Evolutionary conservation across 2,888 invertebrate species (phyloP), one percentile per base, ranked within the genome.

Genomic region (Caenorhabditis sp.): DNA sequence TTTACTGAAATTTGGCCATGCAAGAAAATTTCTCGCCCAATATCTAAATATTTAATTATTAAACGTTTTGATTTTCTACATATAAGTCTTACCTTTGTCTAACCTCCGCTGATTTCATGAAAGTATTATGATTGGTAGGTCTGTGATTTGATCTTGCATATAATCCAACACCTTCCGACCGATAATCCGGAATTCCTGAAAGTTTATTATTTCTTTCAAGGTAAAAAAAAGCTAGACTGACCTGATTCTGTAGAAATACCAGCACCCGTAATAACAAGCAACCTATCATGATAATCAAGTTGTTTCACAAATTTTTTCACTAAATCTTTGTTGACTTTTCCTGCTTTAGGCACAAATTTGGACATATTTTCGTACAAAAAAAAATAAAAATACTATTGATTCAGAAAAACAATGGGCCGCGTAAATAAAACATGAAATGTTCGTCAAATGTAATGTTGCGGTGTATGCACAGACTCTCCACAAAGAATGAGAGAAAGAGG

Each of bases 11-110:
- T 91, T 81, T 1, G 90, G 90, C 97, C 97, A 97, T 0, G 94
- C 97, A 14, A 95, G 91, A 89, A 92, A 97, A 89, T 97, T 97
- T 78, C 97, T 91, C 0, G 97, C 95, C 97, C 97, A 97, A 88
- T 95, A 97, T 63, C 95, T 80, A n/a, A n/a, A n/a, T n/a, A n/a
- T n/a, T n/a, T n/a, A n/a, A n/a, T n/a, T n/a, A n/a, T n/a, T n/a
- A 36, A 60, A 59, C 59, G 20, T 20, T 14, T 17, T 17, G 5
- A 31, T 31, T 31, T 31, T 31, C 31, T 31, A 31, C 10, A 10
- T 31, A n/a, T n/a, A n/a, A n/a, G 1, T 4, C 7, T 14, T 21
- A 83, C 84, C 83, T 69, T 57, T 74, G 63, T 31, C 83, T 67
- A 60, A 65, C 69, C 7, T 67, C 67, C 10, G 84, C 89, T 70